phyloP scores from a whole-genome alignment of 2,797 vertebrate genomes.

The Percopsis omiscomaycus region DNA sequence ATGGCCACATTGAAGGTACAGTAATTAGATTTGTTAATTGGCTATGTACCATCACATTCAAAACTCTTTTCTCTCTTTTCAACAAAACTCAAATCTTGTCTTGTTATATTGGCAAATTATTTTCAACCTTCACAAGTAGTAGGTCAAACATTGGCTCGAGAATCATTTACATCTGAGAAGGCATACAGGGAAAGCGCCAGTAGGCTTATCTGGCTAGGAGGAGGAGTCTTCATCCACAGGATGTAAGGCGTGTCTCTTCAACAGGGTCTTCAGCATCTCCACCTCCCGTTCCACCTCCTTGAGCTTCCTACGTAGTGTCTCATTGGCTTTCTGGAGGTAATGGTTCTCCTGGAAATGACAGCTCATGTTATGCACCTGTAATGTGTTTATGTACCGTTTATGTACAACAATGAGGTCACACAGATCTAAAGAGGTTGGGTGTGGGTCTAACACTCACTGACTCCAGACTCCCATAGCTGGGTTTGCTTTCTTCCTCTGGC shows the following conservation, averaged over 20 bases:
- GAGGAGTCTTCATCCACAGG: conserved; percentile 78
- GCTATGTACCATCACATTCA: conserved; percentile 17
- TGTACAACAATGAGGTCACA: background rate
- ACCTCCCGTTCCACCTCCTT: conserved; percentile 74
- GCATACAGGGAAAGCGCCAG: conserved; percentile 4
- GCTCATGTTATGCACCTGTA: background rate
- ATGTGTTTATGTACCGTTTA: background rate
- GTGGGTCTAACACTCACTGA: conserved; percentile 71
- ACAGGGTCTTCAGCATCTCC: conserved; percentile 72
- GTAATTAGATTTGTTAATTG: conserved; percentile 2
- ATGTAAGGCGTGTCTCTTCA: conserved; percentile 76
- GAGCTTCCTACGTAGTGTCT: conserved; percentile 74
- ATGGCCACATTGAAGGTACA: conserved; percentile 15
- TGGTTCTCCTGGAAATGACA: conserved; percentile 70
- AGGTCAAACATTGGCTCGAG: conserved; percentile 21
- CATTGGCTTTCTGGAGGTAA: conserved; percentile 70
- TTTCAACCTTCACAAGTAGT: conserved; percentile 23
- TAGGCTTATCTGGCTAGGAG: conserved; percentile 51
- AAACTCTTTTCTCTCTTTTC: background rate
- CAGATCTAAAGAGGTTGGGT: background rate
- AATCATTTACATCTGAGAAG: conserved; percentile 29
- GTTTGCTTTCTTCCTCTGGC: conserved; percentile 70
- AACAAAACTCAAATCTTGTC: too few species aligned
- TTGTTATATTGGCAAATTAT: conserved; percentile 23
- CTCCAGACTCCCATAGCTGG: conserved; percentile 83